Evolutionary conservation across 2,888 invertebrate genomes (phyloP), one percentile per base, ranked within the genome.

Genomic region (Dioctria linearis): DNA sequence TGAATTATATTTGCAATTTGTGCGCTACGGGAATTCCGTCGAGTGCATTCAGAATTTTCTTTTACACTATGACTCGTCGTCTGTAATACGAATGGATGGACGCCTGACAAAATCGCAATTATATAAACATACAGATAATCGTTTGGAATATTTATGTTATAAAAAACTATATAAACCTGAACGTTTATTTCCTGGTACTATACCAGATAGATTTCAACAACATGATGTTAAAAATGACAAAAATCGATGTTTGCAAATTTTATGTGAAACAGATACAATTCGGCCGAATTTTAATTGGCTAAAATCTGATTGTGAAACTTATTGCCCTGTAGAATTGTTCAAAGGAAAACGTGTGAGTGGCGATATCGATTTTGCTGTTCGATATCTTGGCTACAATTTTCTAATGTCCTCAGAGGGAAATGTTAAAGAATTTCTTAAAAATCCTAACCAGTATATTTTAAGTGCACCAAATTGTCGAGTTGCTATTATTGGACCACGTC

Each of bases 291-390:
- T 88, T 83, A 87, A 87, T 81, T 91, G 90, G 90, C 85, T 85
- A 66, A 86, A 91, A 83, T 93, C 93, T 3, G 88, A 90, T 66
- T 93, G 93, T 93, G 89, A 87, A 57, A 90, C 89, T 75, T 88
- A 90, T 84, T 94, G 94, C 85, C 94, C 94, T 4, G 92, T 94
- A 3, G 91, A 92, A 83, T 89, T 93, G 83, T 90, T 90, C 83
- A 88, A 90, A 82, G 91, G 93, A n/a, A 87, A 86, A 78, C 88
- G 90, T 66, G 84, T 88, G 11, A 85, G 87, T 46, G 94, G 94
- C 37, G 87, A 89, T 73, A 86, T 91, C 0, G 90, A 91, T 86
- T 90, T 89, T 84, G 91, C 92, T 0, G 91, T 93, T 1, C 88
- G 90, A 51, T 93, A 93, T 84, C 90, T 93, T 86, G 92, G 92